Percentiles rank a stretch among this genome's conserved stretches.
Conservation (phyloP, 2,797 vertebrate species). For the Galaxias olidus region DNA sequence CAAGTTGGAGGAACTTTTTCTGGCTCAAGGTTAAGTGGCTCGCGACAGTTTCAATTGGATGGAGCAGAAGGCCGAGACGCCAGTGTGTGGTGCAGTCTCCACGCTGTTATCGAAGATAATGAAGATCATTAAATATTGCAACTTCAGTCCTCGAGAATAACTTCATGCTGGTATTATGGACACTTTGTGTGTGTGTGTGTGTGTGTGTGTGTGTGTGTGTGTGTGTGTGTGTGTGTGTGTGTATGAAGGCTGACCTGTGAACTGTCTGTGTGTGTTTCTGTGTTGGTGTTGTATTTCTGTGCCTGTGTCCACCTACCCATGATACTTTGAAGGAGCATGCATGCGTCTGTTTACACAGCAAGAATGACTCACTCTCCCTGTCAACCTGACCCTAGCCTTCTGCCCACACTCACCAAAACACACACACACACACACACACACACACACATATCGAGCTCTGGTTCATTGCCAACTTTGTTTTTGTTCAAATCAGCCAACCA, state of each 20-base stretch:
- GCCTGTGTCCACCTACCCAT: neutral
- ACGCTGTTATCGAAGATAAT: no score
- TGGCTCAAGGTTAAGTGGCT: no score
- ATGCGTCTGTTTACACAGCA: slow-evolving; percentile 33
- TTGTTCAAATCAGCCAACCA: no score
- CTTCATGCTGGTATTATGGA: neutral
- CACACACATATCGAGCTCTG: neutral
- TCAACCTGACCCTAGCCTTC: slow-evolving; percentile 49
- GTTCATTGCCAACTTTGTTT: no score
- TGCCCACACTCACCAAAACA: slow-evolving; percentile 62
- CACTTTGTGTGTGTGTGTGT: neutral
- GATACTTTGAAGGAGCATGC: slow-evolving; percentile 3
- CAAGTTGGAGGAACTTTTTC: no score
- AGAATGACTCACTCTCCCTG: slow-evolving; percentile 61
- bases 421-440: neutral
- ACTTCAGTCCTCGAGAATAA: no score
- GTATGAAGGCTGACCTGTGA: neutral
- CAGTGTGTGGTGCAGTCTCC: no score
- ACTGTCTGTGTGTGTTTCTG: slow-evolving; percentile 14
- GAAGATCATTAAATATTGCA: no score
- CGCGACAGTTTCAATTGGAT: no score
- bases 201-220: slow-evolving; percentile 9
- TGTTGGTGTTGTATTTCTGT: neutral
- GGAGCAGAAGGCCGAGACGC: no score
- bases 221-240: slow-evolving; percentile 18